Conservation (phyloP, 2,113 vertebrate species). For the Actenoides hombroni region DNA sequence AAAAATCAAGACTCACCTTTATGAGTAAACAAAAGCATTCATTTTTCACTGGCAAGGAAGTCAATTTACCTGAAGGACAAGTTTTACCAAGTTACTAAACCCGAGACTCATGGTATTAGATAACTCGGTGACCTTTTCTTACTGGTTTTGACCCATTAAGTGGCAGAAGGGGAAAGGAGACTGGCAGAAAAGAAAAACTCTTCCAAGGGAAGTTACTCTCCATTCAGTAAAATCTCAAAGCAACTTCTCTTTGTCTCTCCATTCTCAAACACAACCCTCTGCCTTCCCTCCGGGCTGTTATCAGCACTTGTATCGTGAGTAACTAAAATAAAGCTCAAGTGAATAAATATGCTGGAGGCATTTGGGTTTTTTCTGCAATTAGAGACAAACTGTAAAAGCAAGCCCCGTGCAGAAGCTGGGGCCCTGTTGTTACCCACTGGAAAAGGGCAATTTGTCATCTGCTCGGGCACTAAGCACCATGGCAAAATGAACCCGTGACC, state of each 20-base stretch:
- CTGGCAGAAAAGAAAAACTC: not conserved
- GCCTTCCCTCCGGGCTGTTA: not conserved
- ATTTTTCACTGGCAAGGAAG: not conserved
- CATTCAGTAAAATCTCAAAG: conserved; percentile 24
- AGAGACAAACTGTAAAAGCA: not conserved
- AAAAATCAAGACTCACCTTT: not conserved
- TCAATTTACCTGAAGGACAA: not conserved
- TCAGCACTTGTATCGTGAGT: conserved; percentile 44
- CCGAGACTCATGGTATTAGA: not conserved
- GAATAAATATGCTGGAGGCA: conserved; percentile 1
- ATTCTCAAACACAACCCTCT: not conserved
- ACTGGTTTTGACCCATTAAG: not conserved
- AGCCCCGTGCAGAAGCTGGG: accelerated
- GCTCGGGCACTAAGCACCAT: not conserved
- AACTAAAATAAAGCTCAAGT: conserved; percentile 44
- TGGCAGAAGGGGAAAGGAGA: not conserved
- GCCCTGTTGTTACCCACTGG: not conserved
- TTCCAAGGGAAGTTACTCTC: not conserved
- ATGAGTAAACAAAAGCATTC: not conserved
- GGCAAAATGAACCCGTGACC: not conserved
- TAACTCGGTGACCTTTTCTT: not conserved
- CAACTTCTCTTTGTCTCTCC: not conserved
- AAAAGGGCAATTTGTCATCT: not conserved
- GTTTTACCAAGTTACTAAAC: not conserved
- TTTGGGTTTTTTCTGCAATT: conserved; percentile 33